Evolutionary conservation across 1,140 invertebrate species (phyloP), one percentile per base, ranked within the genome.

Genomic region (Leptinotarsa lineolata): DNA sequence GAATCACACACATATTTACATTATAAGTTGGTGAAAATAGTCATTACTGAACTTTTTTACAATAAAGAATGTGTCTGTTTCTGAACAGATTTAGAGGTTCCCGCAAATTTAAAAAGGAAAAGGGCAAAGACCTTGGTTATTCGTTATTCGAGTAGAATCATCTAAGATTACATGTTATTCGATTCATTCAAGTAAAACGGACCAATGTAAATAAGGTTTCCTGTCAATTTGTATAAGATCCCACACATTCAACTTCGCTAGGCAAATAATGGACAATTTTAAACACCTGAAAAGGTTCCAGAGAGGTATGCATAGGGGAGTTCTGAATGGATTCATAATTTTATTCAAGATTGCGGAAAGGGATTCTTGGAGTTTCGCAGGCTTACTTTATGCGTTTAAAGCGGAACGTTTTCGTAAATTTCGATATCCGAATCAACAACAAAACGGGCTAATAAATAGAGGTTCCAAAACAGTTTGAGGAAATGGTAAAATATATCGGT

Each of bases 121-220:
- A 71, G 69, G 69, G 69, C 69, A 71, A 48, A 20, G 60, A 71
- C 69, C 69, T 64, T 54, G 48, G 67, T 68, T 68, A 54, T 68
- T 71, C 69, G 58, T 63, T 71, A 71, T 71, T 71, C 60, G 69
- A 63, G 69, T 18, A 63, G 69, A 71, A 71, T 63, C 69, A 71
- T 71, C 69, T 71, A 71, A 71, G 48, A 71, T 71, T 71, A 71
- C 69, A 71, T 71, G 69, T 71, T 71, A 69, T 71, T 71, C 69
- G 69, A 71, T 63, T 71, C 69, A 71, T 71, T 71, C 69, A 71
- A 71, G 58, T 71, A 71, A 63, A 63, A 63, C 58, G 69, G 69
- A 63, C 69, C 69, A 61, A 71, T 71, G 69, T 71, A 71, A 71
- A 71, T 71, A 71, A 71, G 30, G 69, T 71, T 71, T 71, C 69